Base-by-base conservation (phyloP, 2,888 invertebrate genomes). In the Diplazon laetatorius region DNA sequence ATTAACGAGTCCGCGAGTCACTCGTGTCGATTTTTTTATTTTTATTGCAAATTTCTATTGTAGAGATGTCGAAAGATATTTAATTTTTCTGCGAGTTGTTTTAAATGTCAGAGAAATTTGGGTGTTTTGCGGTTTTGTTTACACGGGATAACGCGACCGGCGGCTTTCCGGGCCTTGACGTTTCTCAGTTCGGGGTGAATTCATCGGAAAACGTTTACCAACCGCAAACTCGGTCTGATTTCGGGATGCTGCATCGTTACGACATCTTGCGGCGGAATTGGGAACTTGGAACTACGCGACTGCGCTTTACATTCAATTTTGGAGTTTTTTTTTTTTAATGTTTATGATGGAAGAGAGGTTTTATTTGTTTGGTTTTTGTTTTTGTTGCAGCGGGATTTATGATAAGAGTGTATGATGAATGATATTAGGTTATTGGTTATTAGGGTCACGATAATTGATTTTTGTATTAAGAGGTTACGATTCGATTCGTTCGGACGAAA, bases 111-210 rank as follows among this genome's bases (percentile, higher is more conserved):
- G 30, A 6, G 30, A 12, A 14, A 35, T 8, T n/a, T n/a, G 6
- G 30, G 9, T 55, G 55, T 55, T 55, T 55, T 55, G 14, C 8
- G 1, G 12, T 1, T 14, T 30, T 55, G 55, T 55, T 55, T 55
- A 55, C 55, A 30, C 55, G 55, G 30, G 14, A 10, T 16, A 8
- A 18, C 18, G 16, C 55, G 55, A 55, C 55, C 55, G 55, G 35
- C 55, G 30, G 1, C 14, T 52, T 52, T 30, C 25, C 25, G 52
- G 52, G 25, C 25, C n/a, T n/a, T 55, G 55, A 55, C 55, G 55
- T 55, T 14, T 55, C 14, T 30, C 30, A 14, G 14, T 52, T 20
- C n/a, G 42, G 10, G 30, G 55, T 25, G 25, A 52, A 9, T 55
- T 55, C 14, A 16, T 16, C 14, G 1, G 9, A 12, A 25, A n/a